Base-by-base conservation (phyloP, 2,888 invertebrate genomes). In the Microplitis manilae region DNA sequence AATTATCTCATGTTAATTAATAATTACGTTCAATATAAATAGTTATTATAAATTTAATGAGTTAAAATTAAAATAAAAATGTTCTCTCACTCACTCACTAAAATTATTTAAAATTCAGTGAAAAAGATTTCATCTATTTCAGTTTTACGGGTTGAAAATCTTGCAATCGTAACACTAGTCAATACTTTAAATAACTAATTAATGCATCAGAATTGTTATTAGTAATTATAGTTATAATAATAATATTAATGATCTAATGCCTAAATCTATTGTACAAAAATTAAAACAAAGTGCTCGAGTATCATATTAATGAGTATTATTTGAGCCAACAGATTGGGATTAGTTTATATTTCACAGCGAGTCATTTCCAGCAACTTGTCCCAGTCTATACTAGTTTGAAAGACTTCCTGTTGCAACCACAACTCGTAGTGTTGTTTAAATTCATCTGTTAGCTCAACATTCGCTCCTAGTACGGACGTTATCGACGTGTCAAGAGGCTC, bases 331-430 rank as follows among this genome's bases (percentile, higher is more conserved):
- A 20, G 15, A 40, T 62, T 59, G 50, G 9, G 65, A 20, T 68
- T 39, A 7, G 15, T 79, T 89, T 83, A 89, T 74, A 89, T 85
- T 82, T 89, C 89, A 80, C 86, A 87, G 39, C 86, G 84, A 41
- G 83, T 81, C 50, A 83, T 82, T 79, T 87, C 83, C 79, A 90
- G 84, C 68, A 93, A 86, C 84, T 91, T 92, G 88, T 96, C 95
- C 96, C 96, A 96, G 89, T 96, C 93, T 82, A 95, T 94, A 87
- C 94, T 93, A 86, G 95, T 95, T 87, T 95, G 95, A 90, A 96
- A 98, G 30, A 99, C 99, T 92, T 99, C 99, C 88, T 97, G 95
- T 84, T 99, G 96, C 77, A 99, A 91, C 99, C 99, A 99, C 17
- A 95, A 90, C 87, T 97, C 96, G 90, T 99, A 99, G 87, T 97